Percentiles rank a stretch among this genome's conserved stretches.
Evolutionary conservation across 2,113 vertebrate genomes (phyloP).

Genomic region (Onychostruthus taczanowskii): DNA sequence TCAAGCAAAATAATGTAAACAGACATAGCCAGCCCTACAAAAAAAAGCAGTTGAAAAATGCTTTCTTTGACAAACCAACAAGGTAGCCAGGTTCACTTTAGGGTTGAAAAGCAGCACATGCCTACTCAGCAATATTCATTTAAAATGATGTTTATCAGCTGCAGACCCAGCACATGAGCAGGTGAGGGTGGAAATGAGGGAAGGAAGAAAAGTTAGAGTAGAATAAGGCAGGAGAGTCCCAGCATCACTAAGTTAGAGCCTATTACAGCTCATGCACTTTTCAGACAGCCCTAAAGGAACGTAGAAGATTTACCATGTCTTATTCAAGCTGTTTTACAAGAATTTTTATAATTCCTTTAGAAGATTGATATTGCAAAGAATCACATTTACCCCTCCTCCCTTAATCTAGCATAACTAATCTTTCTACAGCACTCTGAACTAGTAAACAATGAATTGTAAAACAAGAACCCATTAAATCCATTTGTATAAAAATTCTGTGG

Average conservation of each 20-base stretch:
- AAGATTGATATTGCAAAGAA: not conserved
- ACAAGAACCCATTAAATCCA: not conserved
- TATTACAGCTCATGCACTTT: not conserved
- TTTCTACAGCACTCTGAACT: not conserved
- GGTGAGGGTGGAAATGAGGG: not conserved
- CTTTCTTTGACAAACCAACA: not conserved
- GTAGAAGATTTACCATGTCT: not conserved
- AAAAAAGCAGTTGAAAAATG: accelerated
- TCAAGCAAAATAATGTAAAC: not conserved
- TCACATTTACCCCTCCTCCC: not conserved
- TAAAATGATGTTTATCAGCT: not conserved
- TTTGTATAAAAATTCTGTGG: not conserved
- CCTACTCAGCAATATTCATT: not conserved
- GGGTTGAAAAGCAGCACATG: not conserved
- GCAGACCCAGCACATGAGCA: not conserved
- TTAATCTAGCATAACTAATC: not conserved
- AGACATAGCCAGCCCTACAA: not conserved
- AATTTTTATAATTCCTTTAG: not conserved
- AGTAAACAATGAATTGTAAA: not conserved
- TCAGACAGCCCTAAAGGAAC: not conserved
- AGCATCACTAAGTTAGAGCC: not conserved
- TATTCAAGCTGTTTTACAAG: not conserved
- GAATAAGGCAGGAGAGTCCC: not conserved
- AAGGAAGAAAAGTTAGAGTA: not conserved
- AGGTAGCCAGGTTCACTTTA: not conserved